Conservation (phyloP, 2,888 invertebrate genomes). For the Agrotis exclamationis region DNA sequence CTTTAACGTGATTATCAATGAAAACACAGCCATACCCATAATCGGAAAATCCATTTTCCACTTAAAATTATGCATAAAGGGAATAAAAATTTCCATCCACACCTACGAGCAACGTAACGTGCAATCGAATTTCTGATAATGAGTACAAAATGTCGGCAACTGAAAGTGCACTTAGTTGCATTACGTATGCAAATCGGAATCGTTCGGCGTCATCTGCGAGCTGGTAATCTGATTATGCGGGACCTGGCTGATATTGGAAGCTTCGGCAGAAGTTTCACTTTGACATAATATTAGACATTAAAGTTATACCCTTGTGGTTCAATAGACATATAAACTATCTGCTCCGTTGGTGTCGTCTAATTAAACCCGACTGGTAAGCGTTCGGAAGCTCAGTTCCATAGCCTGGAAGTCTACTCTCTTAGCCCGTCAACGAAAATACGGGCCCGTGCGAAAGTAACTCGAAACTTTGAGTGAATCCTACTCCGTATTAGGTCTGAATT, state of each 20-base stretch:
- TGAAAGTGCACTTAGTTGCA: constrained; percentile 86
- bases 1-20: background rate
- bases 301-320: no score
- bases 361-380: no score
- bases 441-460: no score
- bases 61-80: constrained; percentile 37
- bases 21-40: constrained; percentile 14
- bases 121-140: constrained; percentile 54
- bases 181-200: constrained; percentile 87
- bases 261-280: constrained; percentile 49
- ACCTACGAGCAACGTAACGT: no score
- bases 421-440: no score
- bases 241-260: constrained; percentile 42
- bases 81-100: constrained; percentile 39
- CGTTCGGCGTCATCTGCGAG: constrained; percentile 79
- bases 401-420: no score
- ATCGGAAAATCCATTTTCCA: background rate
- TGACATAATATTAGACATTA: background rate
- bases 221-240: constrained; percentile 83
- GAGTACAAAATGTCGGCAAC: constrained; percentile 73
- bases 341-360: no score
- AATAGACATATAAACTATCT: no score
- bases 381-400: no score
- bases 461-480: no score
- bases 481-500: no score